Base-by-base conservation (phyloP, 2,797 vertebrate genomes). In the Parambassis ranga region DNA sequence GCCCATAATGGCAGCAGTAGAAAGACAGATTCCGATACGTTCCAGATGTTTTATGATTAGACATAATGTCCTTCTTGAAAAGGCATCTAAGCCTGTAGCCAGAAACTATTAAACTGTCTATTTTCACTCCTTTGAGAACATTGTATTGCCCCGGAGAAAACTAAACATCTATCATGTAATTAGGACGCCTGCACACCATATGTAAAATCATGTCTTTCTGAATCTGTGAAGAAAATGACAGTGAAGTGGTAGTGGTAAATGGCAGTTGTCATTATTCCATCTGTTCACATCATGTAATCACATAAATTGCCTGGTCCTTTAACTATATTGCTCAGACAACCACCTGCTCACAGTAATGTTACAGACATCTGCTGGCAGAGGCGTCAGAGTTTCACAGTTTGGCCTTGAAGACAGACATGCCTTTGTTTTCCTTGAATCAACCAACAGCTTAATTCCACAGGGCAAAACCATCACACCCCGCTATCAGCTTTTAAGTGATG, bases 21-120 rank as follows among this genome's bases (percentile, higher is more conserved):
- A 65, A 68, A 63, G 46, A 51, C 51, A 28, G 50, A 49, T 65
- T 71, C 64, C 50, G 69, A 88, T 74, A 13, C 42, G 41, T 66
- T 85, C 77, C 84, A 87, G 81, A 84, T 84, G 82, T 84, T 88
- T 87, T 76, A 87, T 84, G 86, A 86, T 89, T 72, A 65, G 35
- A 76, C 39, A 60, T 87, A 90, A 90, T 80, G 53, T 69, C 77
- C 63, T 75, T 68, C 53, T 74, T 82, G 8, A 82, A 75, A 81
- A 63, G 58, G 51, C 59, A 69, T 64, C 76, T 36, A 35, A 46
- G 43, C 61, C 47, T 65, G 26, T 32, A 67, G 65, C 65, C 64
- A 67, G 58, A 44, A 77, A 71, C 62, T 64, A 69, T 82, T 64
- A 82, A 80, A 75, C 48, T 72, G 71, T 77, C 75, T 73, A 23